Evolutionary conservation across 2,888 invertebrate species (phyloP).

Genomic region (Microctonus brassicae): DNA sequence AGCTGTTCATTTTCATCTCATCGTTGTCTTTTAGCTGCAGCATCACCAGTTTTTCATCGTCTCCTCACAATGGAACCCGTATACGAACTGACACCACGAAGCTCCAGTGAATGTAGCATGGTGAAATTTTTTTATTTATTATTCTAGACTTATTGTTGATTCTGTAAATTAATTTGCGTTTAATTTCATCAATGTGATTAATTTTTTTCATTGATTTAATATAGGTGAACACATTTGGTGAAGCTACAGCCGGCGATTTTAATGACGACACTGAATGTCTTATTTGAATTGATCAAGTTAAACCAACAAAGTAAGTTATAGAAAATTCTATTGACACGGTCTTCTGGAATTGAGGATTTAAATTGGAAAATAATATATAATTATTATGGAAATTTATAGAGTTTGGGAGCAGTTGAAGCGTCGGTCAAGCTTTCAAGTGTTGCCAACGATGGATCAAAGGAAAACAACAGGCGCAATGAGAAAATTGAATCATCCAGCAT

Average conservation of each 20-base stretch:
- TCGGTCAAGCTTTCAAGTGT: conserved; percentile 86
- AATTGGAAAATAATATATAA: not conserved
- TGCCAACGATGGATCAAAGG: conserved; percentile 78
- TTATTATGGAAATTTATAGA: conserved; percentile 67
- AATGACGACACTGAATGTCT: conserved; percentile 92
- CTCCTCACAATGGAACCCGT: conserved; percentile 80
- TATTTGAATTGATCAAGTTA: conserved; percentile 81
- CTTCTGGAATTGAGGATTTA: conserved; percentile 1
- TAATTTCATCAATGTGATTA: not conserved
- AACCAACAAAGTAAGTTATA: conserved; percentile 75
- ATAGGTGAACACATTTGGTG: conserved; percentile 84
- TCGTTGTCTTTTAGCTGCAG: conserved; percentile 86
- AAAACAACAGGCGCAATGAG: conserved; percentile 78
- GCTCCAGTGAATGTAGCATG: conserved; percentile 93
- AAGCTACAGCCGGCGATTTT: conserved; percentile 87
- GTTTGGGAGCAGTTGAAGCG: conserved; percentile 86
- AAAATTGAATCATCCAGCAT: conserved; percentile 89
- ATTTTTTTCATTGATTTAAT: conserved; percentile 30
- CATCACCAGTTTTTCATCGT: conserved; percentile 85
- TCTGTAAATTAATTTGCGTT: conserved; percentile 25
- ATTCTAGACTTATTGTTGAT: conserved; percentile 2
- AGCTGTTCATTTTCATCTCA: conserved; percentile 86
- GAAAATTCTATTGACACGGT: not conserved
- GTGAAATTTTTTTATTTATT: conserved; percentile 69
- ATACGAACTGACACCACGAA: conserved; percentile 80